Percentiles rank a stretch among this genome's conserved stretches.
Evolutionary conservation across 1,140 invertebrate species (phyloP).

Genomic region (Mactra quadrangularis): DNA sequence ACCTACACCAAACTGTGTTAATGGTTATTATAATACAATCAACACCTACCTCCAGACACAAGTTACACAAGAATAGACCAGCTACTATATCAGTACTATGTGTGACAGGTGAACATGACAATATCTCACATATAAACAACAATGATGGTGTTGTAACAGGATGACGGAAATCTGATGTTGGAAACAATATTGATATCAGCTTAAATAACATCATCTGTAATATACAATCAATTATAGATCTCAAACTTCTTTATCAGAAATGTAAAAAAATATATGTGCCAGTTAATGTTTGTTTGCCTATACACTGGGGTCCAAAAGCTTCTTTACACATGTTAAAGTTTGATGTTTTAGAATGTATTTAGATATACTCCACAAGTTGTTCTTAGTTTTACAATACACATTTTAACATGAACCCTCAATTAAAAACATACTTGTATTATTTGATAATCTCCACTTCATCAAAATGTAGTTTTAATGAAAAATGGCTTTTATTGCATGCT

Average conservation of each 20-base stretch:
- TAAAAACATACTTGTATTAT: conserved; percentile 1
- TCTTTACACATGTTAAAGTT: too few species aligned
- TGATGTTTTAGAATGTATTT: too few species aligned
- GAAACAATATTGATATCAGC: conserved; percentile 88
- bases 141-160: conserved; percentile 92
- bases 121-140: conserved; percentile 92
- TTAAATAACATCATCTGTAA: conserved; percentile 90
- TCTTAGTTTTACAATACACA: too few species aligned
- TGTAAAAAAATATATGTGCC: too few species aligned
- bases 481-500: too few species aligned
- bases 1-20: too few species aligned
- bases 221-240: conserved; percentile 63
- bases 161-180: conserved; percentile 95
- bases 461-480: too few species aligned
- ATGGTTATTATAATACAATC: not conserved
- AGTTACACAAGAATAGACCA: conserved; percentile 90
- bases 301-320: too few species aligned
- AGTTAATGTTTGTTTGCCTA: too few species aligned
- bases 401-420: too few species aligned
- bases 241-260: not conserved
- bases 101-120: conserved; percentile 87
- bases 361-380: too few species aligned
- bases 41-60: conserved; percentile 89
- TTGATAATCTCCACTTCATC: too few species aligned
- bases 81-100: conserved; percentile 88